Percentiles rank a stretch among this genome's conserved stretches.
Conservation (phyloP, 1,140 invertebrate species). For the Neotoxoptera formosana region DNA sequence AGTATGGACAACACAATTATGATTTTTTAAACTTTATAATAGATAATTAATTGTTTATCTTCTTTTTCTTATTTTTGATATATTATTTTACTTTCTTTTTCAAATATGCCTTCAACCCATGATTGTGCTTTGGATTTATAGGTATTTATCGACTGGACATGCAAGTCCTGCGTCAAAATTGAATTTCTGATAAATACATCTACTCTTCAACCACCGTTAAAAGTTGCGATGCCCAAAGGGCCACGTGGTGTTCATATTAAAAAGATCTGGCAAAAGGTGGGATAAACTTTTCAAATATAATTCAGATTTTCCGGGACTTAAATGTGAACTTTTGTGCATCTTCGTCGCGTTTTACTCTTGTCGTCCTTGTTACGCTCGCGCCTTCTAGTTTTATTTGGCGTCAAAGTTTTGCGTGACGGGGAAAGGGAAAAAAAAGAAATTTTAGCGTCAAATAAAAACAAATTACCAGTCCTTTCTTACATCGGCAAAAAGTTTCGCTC, state of each 20-base stretch:
- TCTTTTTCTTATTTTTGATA: no score
- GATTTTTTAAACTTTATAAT: no score
- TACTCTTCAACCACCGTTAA: background rate
- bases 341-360: background rate
- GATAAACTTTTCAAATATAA: conserved; percentile 57
- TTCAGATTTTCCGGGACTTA: conserved; percentile 50
- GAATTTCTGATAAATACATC: background rate
- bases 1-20: no score
- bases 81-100: no score
- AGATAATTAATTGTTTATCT: no score
- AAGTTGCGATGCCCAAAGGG: conserved; percentile 15
- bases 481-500: conserved; percentile 52
- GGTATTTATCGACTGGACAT: background rate
- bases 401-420: conserved; percentile 17
- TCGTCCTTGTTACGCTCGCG: background rate
- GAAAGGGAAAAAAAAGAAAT: background rate
- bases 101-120: no score
- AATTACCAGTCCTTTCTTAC: conserved; percentile 42
- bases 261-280: conserved; percentile 43
- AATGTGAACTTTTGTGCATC: conserved; percentile 35
- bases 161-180: background rate
- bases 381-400: conserved; percentile 21
- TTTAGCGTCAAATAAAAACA: conserved; percentile 55
- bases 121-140: no score
- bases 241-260: conserved; percentile 34